Base-by-base conservation (phyloP, 2,113 vertebrate species). In the Scophthalmus maximus region DNA sequence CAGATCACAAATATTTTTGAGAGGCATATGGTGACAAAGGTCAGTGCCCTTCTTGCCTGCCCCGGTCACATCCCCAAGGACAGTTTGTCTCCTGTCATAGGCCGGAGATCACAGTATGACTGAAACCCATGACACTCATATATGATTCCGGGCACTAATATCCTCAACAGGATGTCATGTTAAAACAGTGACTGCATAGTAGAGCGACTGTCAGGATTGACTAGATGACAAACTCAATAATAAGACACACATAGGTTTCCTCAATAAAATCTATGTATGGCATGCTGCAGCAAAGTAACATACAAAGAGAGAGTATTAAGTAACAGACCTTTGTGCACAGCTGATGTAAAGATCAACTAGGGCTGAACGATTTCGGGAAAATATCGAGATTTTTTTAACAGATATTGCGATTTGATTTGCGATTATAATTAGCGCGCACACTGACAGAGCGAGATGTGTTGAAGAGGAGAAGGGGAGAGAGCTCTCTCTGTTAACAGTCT, bases 1-100 rank as follows among this genome's bases (percentile, higher is more conserved):
- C 49, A 81, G 64, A 82, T 68, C 49, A 36, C 55, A 67, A 8
- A 60, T 73, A 69, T 68, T 82, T 87, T 55, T 79, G 47, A 62
- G 56, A 79, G 63, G 64, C 82, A 83, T 76, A 34, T 76, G 75
- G 73, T 82, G 44, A 76, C 68, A 82, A 87, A 86, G 75, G 72
- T 79, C 77, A 81, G 65, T 60, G 52, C 51, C 67, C 27, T 38
- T 80, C 59, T 42, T 52, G 40, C 68, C 32, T 71, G 58, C 22
- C 62, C 27, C 2, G 5, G 50, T 75, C 73, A 58, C 36, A n/a
- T 74, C 79, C 68, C 78, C 55, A 44, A 75, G 57, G 65, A 44
- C 32, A 78, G 47, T 65, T 76, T 56, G 22, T 73, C 27, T 82
- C 32, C 10, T 58, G 26, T 38, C 26, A 27, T n/a, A 38, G 51